These are phyloP conservation scores for Melanotus villosus DNA, from an alignment of 2,888 invertebrate species.

Conservation along the genomic window DNA sequence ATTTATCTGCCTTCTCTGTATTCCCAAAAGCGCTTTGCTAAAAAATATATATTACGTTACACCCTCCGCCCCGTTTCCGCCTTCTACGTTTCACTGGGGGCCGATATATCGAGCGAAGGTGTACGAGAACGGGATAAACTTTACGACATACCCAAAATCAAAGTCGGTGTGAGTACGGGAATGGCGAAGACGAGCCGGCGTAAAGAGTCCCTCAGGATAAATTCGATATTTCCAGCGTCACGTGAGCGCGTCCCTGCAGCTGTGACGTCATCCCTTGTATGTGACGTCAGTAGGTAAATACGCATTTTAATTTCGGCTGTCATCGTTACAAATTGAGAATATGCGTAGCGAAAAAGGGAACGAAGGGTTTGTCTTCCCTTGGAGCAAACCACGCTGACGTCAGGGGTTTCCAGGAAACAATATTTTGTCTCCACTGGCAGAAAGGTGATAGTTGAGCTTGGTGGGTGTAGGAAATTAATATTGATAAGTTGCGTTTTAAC, in stretches of 20 bases:
- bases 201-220: slow-evolving; percentile 52
- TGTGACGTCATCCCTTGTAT: slow-evolving; percentile 47
- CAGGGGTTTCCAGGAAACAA: neutral
- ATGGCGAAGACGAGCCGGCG: slow-evolving; percentile 20
- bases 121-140: slow-evolving; percentile 12
- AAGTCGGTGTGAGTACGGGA: slow-evolving; percentile 11
- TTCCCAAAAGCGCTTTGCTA: slow-evolving; percentile 16
- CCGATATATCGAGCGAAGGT: slow-evolving; percentile 10
- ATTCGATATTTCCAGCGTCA: slow-evolving; percentile 50
- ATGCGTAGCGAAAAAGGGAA: neutral
- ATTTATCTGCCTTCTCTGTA: slow-evolving; percentile 19
- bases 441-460: neutral
- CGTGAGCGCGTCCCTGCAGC: slow-evolving; percentile 47
- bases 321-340: neutral
- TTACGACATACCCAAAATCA: slow-evolving; percentile 29
- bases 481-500: too few species aligned
- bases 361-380: neutral
- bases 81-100: neutral
- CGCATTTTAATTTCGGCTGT: neutral
- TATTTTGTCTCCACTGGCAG: neutral
- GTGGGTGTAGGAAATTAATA: neutral
- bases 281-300: slow-evolving; percentile 33
- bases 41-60: slow-evolving; percentile 13
- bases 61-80: neutral
- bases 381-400: neutral